Base-by-base conservation (phyloP, 2,113 vertebrate genomes). In the Phaethon lepturus region DNA sequence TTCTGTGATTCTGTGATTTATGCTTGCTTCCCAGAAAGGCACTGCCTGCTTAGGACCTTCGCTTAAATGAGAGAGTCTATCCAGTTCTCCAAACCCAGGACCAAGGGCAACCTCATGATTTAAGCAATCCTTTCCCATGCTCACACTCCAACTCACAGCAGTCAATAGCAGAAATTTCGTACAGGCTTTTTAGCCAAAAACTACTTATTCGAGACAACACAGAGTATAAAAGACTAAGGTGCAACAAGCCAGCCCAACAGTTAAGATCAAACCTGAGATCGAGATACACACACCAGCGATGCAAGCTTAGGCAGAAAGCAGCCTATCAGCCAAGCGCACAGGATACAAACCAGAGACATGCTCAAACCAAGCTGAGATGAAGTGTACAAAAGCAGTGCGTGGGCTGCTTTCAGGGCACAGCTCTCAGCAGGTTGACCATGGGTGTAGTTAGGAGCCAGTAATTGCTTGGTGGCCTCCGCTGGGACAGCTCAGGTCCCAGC, bases 271-370 rank as follows among this genome's bases (percentile, higher is more conserved):
- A 79, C 22, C n/a, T 22, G 24, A 60, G 9, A 42, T 31, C 9
- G 69, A 69, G 8, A 8, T 4, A 22, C 7, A 7, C 44, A 11
- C 10, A 15, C 9, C 50, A 44, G 9, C 1, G 1, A 16, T 0
- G 1, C 6, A 8, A 40, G 7, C 12, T 24, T 23, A 49, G 16
- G 8, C 17, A 80, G 33, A 75, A 74, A 52, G 18, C 53, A 68
- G 20, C 38, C 26, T 5, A 16, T 2, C 44, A 75, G 68, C 20
- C 63, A 38, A 33, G 6, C 16, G n/a, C 2, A 5, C 35, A 26
- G 8, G 9, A 6, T 11, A 29, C 72, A 56, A 82, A 38, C 16
- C 53, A 38, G 22, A 66, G 5, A 15, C 3, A 9, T 1, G 0
- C 2, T 9, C 17, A 24, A 15, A 18, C 18, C 64, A 72, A 35